These are phyloP conservation scores for Athetis lepigone DNA, from an alignment of 2,888 invertebrate genomes.

Conservation along the genomic window DNA sequence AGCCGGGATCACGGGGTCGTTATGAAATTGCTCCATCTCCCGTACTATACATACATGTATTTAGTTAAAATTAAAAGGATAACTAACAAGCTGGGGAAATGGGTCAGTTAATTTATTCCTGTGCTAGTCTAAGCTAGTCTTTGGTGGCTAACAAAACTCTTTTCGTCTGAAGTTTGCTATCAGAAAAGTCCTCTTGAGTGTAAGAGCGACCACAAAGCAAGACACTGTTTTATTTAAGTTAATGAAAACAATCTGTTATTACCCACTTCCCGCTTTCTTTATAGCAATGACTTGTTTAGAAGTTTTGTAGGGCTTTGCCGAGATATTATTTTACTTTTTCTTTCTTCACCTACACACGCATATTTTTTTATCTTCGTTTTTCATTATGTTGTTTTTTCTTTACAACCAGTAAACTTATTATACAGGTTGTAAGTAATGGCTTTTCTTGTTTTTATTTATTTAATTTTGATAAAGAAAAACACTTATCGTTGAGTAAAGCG, in stretches of 20 bases:
- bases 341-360: conserved; percentile 22
- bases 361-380: conserved; percentile 45
- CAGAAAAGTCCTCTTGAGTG: background rate
- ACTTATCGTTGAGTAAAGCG: no score
- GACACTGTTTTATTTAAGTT: conserved; percentile 6
- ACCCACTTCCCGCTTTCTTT: conserved; percentile 22
- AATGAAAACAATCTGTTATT: conserved; percentile 41
- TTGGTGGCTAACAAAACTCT: background rate
- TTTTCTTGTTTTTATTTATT: conserved; percentile 10
- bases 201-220: conserved; percentile 3
- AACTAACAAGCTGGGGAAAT: background rate
- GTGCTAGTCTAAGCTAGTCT: no score
- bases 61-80: conserved; percentile 13
- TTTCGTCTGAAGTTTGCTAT: background rate
- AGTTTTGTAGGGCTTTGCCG: conserved; percentile 46
- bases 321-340: conserved; percentile 47
- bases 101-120: background rate
- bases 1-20: conserved; percentile 19
- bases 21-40: conserved; percentile 34
- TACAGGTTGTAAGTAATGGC: background rate
- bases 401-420: conserved; percentile 28
- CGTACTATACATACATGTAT: conserved; percentile 28
- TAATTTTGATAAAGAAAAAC: background rate
- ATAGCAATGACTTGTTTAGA: conserved; percentile 41
- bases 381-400: conserved; percentile 34